Base-by-base conservation (phyloP, 2,113 vertebrate species). In the Lipophrys pholis region DNA sequence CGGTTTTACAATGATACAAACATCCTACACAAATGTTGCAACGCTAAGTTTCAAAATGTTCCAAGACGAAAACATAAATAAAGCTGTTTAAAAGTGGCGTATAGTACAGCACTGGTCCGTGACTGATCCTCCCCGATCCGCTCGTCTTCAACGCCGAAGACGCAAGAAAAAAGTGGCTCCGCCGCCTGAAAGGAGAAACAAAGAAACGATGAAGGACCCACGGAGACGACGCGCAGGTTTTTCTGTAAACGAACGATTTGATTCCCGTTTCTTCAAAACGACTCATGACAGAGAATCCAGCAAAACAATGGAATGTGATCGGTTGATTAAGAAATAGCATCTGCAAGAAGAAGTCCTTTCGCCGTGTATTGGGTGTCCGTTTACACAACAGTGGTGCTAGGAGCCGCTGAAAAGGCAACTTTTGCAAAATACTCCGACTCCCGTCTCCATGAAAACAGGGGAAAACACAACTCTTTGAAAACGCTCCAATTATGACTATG, bases 11-110 rank as follows among this genome's bases (percentile, higher is more conserved):
- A 92, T 91, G 91, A 94, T 92, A 96, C 93, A 92, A 91, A 95
- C 86, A 94, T 94, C 92, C 87, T 91, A 92, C 86, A 91, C 82
- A 88, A 83, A 91, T 78, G 90, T 90, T 6, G 39, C 58, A 80
- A 86, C 38, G 57, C 76, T 83, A 30, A 82, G 76, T 70, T 30
- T 87, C 54, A 64, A 78, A 91, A 91, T 86, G 85, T 93, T 87
- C 87, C 68, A 62, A 80, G 92, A 95, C 92, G 89, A 67, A 48
- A 87, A 96, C 94, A 96, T 96, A 97, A 97, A 97, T 96, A 96
- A 96, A 97, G 94, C 94, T 94, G 94, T 94, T 94, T 30, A 94
- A 95, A 96, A 96, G 93, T 95, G 94, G 93, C 91, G 89, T 95
- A 94, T 95, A 87, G 89, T 94, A 95, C 92, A 93, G 93, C 93